Conservation (phyloP, 2,888 invertebrate species). For the Ligdia adustata region DNA sequence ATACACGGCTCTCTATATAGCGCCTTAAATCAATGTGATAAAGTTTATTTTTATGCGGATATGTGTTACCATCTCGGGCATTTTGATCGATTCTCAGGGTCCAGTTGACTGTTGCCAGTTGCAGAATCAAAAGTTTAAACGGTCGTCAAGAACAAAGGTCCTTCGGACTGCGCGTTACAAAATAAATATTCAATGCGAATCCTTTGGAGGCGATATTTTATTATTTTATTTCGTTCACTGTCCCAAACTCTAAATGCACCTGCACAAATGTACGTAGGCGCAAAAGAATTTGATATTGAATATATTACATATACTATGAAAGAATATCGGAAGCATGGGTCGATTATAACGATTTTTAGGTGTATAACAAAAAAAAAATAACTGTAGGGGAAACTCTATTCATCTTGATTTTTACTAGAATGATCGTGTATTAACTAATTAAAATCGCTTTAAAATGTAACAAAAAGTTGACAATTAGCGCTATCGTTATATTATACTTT, state of each 20-base stretch:
- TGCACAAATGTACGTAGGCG: constrained; percentile 66
- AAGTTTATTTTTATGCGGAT: constrained; percentile 42
- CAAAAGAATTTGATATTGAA: constrained; percentile 53
- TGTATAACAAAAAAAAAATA: too few species aligned
- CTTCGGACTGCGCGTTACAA: constrained; percentile 73
- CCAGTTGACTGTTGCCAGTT: constrained; percentile 82
- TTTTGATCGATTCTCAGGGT: constrained; percentile 71
- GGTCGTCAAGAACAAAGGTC: constrained; percentile 80
- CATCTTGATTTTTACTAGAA: too few species aligned
- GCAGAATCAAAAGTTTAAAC: constrained; percentile 85
- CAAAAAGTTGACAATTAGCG: constrained; percentile 38
- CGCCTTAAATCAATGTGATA: constrained; percentile 28
- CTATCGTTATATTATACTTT: constrained; percentile 33
- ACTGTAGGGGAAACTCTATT: too few species aligned
- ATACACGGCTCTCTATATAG: constrained; percentile 22
- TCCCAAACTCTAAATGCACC: constrained; percentile 64
- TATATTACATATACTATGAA: too few species aligned
- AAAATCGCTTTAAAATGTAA: constrained; percentile 26
- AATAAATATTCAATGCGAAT: constrained; percentile 84
- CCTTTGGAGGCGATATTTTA: constrained; percentile 82
- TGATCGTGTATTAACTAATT: constrained; percentile 22
- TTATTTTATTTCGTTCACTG: constrained; percentile 71
- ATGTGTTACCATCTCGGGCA: constrained; percentile 40
- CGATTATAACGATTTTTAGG: constrained; percentile 50
- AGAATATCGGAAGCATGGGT: too few species aligned